Conservation (phyloP, 2,113 vertebrate species). For the Spizaetus ornatus region DNA sequence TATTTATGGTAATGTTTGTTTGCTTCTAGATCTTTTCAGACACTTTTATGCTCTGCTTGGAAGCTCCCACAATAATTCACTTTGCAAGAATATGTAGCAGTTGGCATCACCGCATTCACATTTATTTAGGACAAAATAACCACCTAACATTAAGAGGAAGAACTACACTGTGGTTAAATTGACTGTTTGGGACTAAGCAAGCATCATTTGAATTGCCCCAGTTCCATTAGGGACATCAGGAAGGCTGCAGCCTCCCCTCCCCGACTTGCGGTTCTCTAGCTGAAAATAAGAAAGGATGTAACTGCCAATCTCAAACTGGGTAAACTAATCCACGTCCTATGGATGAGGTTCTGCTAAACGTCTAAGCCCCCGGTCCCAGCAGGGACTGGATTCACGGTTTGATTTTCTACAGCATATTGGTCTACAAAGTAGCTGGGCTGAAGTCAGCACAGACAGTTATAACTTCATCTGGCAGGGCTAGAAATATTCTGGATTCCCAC, state of each 20-base stretch:
- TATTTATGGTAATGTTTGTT: not conserved
- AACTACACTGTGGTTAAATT: not conserved
- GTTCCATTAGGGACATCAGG: not conserved
- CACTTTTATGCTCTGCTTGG: not conserved
- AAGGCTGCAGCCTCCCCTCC: not conserved
- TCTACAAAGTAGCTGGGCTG: not conserved
- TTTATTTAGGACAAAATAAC: not conserved
- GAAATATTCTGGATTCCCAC: not conserved
- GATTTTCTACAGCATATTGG: not conserved
- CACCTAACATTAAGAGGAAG: not conserved
- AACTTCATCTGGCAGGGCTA: not conserved
- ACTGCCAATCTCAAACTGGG: not conserved
- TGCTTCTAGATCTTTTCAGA: not conserved
- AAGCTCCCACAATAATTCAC: not conserved
- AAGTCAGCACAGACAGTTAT: not conserved
- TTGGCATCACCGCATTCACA: not conserved
- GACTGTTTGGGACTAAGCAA: not conserved
- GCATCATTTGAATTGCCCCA: not conserved
- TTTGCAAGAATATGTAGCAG: not conserved
- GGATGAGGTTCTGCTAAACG: not conserved
- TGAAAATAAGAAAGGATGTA: not conserved
- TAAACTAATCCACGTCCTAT: rapidly evolving
- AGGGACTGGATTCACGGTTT: rapidly evolving
- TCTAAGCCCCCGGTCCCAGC: not conserved
- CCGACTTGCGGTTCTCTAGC: not conserved